A percentile compares a stretch with the other conserved stretches of the same genome.
Evolutionary conservation across 2,888 invertebrate genomes (phyloP).

Genomic region (Nomada hirtipes): DNA sequence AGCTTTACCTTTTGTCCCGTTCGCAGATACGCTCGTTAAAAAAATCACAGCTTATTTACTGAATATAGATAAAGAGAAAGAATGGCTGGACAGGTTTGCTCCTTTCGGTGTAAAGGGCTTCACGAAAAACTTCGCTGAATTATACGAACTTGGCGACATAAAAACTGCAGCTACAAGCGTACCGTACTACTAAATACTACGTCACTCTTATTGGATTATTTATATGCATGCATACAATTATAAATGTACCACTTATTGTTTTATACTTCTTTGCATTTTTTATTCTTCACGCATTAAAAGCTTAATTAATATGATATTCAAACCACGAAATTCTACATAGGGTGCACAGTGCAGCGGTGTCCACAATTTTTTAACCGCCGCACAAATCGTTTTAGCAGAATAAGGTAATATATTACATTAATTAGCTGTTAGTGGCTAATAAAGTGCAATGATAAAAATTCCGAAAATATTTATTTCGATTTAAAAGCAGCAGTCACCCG

Average conservation of each 20-base stretch:
- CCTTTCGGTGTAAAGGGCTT: slow-evolving; percentile 75
- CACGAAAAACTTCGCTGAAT: slow-evolving; percentile 70
- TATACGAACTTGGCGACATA: slow-evolving; percentile 66
- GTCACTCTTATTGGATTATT: slow-evolving; percentile 7
- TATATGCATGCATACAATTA: slow-evolving; percentile 5
- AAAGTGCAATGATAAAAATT: no score
- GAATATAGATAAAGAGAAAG: slow-evolving; percentile 60
- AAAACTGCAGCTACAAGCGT: slow-evolving; percentile 73
- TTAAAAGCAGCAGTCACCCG: no score
- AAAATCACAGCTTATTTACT: slow-evolving; percentile 74
- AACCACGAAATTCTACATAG: not conserved
- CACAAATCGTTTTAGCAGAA: no score
- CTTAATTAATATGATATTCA: slow-evolving; percentile 58
- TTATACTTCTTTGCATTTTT: slow-evolving; percentile 30
- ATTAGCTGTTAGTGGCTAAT: no score
- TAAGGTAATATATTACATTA: no score
- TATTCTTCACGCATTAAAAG: slow-evolving; percentile 27
- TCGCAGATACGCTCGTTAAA: slow-evolving; percentile 59
- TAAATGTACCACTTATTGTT: slow-evolving; percentile 22
- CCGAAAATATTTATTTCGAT: no score
- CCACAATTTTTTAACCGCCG: no score
- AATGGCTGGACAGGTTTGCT: slow-evolving; percentile 74
- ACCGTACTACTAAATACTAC: slow-evolving; percentile 73
- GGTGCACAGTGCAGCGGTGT: no score
- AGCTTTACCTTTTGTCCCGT: slow-evolving; percentile 15